A percentile compares a stretch with the other conserved stretches of the same genome.
Conservation (phyloP, 1,140 invertebrate species). For the Aphis craccivora region DNA sequence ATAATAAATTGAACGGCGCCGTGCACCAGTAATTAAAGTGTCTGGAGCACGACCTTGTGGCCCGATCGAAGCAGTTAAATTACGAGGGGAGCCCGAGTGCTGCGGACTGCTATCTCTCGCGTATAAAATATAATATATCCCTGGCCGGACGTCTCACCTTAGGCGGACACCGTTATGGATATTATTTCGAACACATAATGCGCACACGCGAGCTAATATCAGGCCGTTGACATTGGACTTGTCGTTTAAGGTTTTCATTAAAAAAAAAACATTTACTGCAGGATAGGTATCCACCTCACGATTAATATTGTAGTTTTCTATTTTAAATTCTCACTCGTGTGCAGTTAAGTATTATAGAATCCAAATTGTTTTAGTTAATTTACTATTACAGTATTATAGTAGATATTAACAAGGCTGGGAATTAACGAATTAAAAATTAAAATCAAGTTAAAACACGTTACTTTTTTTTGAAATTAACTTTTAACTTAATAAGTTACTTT, state of each 20-base stretch:
- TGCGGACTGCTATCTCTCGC: not conserved
- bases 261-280: not conserved
- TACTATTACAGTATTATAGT: not conserved
- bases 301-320: slow-evolving; percentile 5
- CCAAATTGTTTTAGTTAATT: not conserved
- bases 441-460: too few species aligned
- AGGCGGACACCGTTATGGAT: slow-evolving; percentile 1
- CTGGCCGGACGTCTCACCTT: slow-evolving; percentile 2
- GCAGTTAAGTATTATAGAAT: too few species aligned
- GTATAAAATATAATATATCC: not conserved
- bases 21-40: slow-evolving; percentile 11
- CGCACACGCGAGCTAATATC: not conserved
- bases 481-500: too few species aligned
- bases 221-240: not conserved
- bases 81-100: not conserved
- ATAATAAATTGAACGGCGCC: slow-evolving; percentile 12
- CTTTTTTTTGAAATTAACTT: too few species aligned
- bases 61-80: not conserved
- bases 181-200: not conserved
- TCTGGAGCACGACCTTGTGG: slow-evolving; percentile 14
- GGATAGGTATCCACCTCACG: not conserved
- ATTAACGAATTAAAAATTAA: too few species aligned
- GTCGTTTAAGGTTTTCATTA: not conserved
- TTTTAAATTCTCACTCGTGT: not conserved
- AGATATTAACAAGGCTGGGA: too few species aligned